These are phyloP conservation scores for Brachyhypopomus gauderio DNA, from an alignment of 2,113 vertebrate species.

Conservation along the genomic window DNA sequence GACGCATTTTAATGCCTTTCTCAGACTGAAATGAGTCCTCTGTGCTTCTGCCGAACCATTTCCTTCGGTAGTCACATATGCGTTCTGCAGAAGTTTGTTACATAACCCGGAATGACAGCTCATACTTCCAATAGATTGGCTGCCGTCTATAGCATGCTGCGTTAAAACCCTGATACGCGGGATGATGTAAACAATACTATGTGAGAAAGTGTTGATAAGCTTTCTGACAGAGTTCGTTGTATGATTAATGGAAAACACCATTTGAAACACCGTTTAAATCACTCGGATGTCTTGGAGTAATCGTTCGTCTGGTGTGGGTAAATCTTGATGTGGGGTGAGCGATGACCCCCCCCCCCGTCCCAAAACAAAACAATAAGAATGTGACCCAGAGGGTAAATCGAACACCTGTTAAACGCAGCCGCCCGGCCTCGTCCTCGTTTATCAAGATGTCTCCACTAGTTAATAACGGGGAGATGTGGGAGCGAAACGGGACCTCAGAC, in stretches of 20 bases:
- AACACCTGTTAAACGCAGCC: constrained; percentile 39
- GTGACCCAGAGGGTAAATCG: constrained; percentile 27
- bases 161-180: constrained; percentile 47
- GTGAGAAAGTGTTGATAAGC: not conserved
- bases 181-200: constrained; percentile 22
- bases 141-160: constrained; percentile 68
- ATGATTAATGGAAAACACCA: no score
- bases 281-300: constrained; percentile 13
- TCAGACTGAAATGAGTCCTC: constrained; percentile 37
- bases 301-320: not conserved
- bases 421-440: not conserved
- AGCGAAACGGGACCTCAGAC: constrained; percentile 5
- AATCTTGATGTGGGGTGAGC: constrained; percentile 6
- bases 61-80: not conserved
- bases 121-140: constrained; percentile 60
- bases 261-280: not conserved
- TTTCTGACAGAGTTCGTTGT: no score
- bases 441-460: constrained; percentile 35
- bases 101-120: constrained; percentile 58
- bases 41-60: constrained; percentile 25
- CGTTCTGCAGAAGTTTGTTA: no score
- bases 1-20: constrained; percentile 44
- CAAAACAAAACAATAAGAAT: not conserved
- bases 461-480: constrained; percentile 33
- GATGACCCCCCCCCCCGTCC: constrained; percentile 1